Evolutionary conservation across 1,140 invertebrate species (phyloP), one percentile per base, ranked within the genome.

Genomic region (Anastrepha ludens): DNA sequence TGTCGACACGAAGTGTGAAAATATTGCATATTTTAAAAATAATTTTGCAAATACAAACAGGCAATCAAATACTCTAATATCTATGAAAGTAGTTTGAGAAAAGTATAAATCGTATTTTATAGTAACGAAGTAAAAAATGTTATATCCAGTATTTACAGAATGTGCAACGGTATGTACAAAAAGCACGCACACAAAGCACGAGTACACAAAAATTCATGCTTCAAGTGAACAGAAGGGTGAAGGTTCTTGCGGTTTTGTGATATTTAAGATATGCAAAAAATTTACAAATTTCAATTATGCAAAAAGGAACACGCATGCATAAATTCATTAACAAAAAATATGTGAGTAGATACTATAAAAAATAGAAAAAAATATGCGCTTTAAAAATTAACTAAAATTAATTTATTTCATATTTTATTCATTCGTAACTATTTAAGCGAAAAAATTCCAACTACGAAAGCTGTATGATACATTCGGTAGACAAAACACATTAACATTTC

Each of bases 1-100:
- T 99, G 95, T 47, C 6, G n/a, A 62, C 41, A 86, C 29, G 29
- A 20, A 6, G 41, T 59, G 60, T 2, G 29, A 9, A 81, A 17
- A 41, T 13, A 86, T 17, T 29, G 29, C n/a, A 41, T 62, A 86
- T 62, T 17, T 62, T 86, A 86, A 62, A 86, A 17, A 62, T 13
- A 59, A 39, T 8, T 55, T 58, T 29, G 2, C n/a, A 59, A 62
- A 11, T 55, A n/a, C 4, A 74, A 74, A 39, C 3, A 9, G 29
- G 29, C 9, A 8, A 74, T 47, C 15, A 74, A 47, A 47, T 44
- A n/a, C 41, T 74, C 11, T 55, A 55, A 11, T 55, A 74, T 74
- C 13, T 2, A n/a, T 5, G 44, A 74, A 47, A 74, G 17, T 67
- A 74, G 41, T 74, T 74, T 47, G 39, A 74, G 64, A 74, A 74